A percentile compares a stretch with the other conserved stretches of the same genome.
Conservation (phyloP, 2,113 vertebrate genomes). For the Loxodonta africana region DNA sequence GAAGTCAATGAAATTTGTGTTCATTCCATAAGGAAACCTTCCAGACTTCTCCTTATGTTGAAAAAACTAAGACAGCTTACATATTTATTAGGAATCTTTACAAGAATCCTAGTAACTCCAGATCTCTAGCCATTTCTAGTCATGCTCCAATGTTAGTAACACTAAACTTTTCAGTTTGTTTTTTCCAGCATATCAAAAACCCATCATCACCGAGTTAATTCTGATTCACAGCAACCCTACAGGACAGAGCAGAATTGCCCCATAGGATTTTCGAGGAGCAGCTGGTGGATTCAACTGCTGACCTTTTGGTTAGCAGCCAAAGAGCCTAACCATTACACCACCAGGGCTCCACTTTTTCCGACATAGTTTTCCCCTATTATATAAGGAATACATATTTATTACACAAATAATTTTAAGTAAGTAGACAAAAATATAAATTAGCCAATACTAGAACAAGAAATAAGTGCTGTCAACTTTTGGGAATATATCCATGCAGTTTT, state of each 20-base stretch:
- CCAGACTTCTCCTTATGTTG: not conserved
- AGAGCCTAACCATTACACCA: no score
- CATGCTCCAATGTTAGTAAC: not conserved
- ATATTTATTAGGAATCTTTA: not conserved
- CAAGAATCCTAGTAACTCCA: not conserved
- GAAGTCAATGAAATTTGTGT: conserved; percentile 8
- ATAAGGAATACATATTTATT: not conserved
- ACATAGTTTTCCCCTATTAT: not conserved
- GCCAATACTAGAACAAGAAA: not conserved
- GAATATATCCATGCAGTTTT: not conserved
- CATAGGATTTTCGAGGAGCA: no score
- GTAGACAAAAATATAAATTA: not conserved
- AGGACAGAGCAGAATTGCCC: no score
- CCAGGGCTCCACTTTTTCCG: not conserved
- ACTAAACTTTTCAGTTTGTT: not conserved
- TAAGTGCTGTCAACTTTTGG: not conserved
- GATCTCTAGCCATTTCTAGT: not conserved
- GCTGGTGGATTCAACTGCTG: no score
- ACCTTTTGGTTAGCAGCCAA: no score
- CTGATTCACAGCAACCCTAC: no score
- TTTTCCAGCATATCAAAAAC: not conserved
- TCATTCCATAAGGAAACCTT: not conserved
- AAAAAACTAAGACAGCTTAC: not conserved
- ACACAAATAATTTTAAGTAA: not conserved
- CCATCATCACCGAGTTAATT: no score